These are phyloP conservation scores for Psilopsiagon aymara DNA, from an alignment of 2,113 vertebrate genomes.

Conservation along the genomic window DNA sequence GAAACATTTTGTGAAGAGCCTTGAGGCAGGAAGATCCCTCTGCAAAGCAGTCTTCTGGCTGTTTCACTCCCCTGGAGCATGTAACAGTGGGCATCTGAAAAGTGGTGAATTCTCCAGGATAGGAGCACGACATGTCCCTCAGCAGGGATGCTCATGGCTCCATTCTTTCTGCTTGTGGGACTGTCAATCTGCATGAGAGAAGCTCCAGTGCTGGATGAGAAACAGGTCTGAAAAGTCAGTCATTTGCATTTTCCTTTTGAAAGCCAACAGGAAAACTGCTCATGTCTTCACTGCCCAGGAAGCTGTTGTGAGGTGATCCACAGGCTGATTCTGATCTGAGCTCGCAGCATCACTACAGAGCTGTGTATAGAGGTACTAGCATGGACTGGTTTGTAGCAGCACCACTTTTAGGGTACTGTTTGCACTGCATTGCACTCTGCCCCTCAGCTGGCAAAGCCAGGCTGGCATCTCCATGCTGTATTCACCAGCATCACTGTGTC, in stretches of 20 bases:
- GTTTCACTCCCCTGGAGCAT: not conserved
- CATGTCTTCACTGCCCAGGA: not conserved
- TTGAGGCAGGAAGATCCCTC: not conserved
- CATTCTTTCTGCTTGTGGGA: not conserved
- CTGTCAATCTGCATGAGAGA: not conserved
- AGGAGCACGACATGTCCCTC: not conserved
- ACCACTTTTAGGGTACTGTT: not conserved
- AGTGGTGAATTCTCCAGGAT: not conserved
- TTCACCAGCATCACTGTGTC: fast-evolving
- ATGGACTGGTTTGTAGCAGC: not conserved
- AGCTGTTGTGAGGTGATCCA: not conserved
- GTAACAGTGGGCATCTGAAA: not conserved
- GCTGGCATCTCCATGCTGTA: not conserved
- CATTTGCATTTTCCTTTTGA: not conserved
- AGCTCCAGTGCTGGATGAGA: not conserved
- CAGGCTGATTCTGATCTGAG: not conserved
- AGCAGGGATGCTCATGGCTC: not conserved
- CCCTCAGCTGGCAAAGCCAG: not conserved
- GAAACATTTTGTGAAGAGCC: not conserved
- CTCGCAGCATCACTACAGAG: not conserved
- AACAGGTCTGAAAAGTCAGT: not conserved
- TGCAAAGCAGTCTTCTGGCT: not conserved
- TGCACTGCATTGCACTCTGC: not conserved
- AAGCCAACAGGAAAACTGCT: not conserved
- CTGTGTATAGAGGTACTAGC: fast-evolving